A percentile compares a stretch with the other conserved stretches of the same genome.
Conservation (phyloP, 2,797 vertebrate genomes). For the Poeciliopsis gracilis region DNA sequence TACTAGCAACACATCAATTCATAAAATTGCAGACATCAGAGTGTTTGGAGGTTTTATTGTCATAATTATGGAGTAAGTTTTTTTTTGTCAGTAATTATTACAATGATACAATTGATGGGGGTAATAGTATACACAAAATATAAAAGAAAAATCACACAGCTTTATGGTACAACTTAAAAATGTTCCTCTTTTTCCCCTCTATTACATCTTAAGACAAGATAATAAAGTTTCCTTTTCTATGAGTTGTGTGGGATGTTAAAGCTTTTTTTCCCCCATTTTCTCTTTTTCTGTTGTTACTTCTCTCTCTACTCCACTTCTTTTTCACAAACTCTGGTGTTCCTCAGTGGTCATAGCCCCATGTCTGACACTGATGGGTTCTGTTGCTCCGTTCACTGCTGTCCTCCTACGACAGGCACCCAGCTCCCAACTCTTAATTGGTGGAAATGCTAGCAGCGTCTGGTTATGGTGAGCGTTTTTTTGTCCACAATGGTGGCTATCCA, state of each 20-base stretch:
- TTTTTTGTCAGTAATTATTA: not conserved
- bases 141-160: not conserved
- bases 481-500: constrained; percentile 61
- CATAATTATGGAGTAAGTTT: not conserved
- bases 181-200: not conserved
- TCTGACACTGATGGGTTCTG: constrained; percentile 72
- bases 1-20: not conserved
- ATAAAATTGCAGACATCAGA: not conserved
- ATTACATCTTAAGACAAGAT: not conserved
- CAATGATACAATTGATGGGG: not conserved
- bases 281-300: constrained; percentile 1
- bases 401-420: constrained; percentile 47
- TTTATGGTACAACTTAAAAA: not conserved
- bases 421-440: constrained; percentile 75
- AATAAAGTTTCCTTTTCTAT: not conserved
- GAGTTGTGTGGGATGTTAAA: not conserved
- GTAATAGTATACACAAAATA: not conserved
- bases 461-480: constrained; percentile 70
- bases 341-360: constrained; percentile 48
- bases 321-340: constrained; percentile 62
- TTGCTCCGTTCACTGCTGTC: constrained; percentile 53
- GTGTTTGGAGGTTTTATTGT: not conserved
- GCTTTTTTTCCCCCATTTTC: not conserved
- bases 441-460: constrained; percentile 75
- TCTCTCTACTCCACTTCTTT: constrained; percentile 4